Evolutionary conservation across 2,113 vertebrate genomes (phyloP), one percentile per base, ranked within the genome.

Genomic region (Sceloporus undulatus): DNA sequence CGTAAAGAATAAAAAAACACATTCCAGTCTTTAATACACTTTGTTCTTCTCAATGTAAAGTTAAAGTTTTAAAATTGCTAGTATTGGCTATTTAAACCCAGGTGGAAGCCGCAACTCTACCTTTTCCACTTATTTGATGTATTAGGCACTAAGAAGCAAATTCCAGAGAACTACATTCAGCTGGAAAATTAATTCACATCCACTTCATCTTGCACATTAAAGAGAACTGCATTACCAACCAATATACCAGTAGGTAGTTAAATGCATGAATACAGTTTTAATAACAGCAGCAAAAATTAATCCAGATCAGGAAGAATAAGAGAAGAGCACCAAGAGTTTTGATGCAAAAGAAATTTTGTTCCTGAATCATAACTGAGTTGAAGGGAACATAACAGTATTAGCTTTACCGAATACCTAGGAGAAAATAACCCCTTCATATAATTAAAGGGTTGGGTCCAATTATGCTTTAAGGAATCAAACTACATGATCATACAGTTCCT

Each of bases 41-140:
- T 38, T 42, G 42, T 3, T 25, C 25, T 68, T 18, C 25, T 68
- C 38, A 27, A 27, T 65, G 62, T 13, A 66, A 81, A 40, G 19
- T 89, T 89, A 48, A 91, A 91, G 88, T 90, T 90, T 66, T 1
- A 81, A 94, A 92, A 94, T 90, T 94, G 83, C 66, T 73, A 79
- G 79, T 66, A 2, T 90, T 91, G 79, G 0, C 0, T 85, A 68
- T 5, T 82, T 4, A 83, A 85, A 79, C 85, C 76, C 87, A 89
- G 85, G 59, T 91, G 84, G 83, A 91, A 92, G 83, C 88, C 77
- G 90, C 78, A 94, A 85, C n/a, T 80, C 27, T 92, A 86, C 56
- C 52, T 25, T 80, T 90, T 85, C 38, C 48, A 83, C 82, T 87
- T 81, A 71, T 56, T 89, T 13, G 74, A 13, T 73, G 65, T 85